These are phyloP conservation scores for Myotis yumanensis DNA, from an alignment of 2,113 vertebrate species.

Conservation along the genomic window DNA sequence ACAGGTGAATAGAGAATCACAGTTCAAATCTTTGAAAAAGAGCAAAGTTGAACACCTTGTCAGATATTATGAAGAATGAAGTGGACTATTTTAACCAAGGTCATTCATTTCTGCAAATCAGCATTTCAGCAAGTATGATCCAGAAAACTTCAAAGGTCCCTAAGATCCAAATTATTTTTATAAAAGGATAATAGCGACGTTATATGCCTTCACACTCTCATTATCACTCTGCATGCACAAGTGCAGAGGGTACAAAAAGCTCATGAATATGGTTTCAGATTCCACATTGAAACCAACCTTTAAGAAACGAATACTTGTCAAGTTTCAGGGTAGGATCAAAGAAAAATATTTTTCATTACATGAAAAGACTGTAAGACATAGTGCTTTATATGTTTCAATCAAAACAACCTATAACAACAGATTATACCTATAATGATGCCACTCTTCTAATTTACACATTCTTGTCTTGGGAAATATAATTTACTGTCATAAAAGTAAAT, in stretches of 20 bases:
- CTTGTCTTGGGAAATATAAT: neutral
- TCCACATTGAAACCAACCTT: neutral
- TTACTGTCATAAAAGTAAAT: neutral
- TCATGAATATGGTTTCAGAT: neutral
- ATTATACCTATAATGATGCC: neutral
- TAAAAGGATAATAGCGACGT: neutral
- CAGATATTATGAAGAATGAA: neutral
- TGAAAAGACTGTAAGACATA: neutral
- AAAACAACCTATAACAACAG: neutral
- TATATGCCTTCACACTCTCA: neutral
- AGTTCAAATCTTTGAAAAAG: constrained; percentile 29
- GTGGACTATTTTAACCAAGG: neutral
- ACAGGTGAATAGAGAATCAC: neutral
- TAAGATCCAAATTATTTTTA: neutral
- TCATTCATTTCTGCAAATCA: neutral
- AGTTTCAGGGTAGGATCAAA: neutral
- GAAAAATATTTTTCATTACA: neutral
- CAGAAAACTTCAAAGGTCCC: neutral
- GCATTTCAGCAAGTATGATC: neutral
- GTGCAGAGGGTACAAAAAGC: neutral
- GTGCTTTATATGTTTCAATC: neutral
- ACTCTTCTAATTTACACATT: neutral
- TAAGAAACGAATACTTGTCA: neutral
- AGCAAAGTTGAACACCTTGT: neutral
- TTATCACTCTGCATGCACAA: neutral